phyloP scores from a whole-genome alignment of 2,888 invertebrate genomes.

The Eubasilissa splendida region DNA sequence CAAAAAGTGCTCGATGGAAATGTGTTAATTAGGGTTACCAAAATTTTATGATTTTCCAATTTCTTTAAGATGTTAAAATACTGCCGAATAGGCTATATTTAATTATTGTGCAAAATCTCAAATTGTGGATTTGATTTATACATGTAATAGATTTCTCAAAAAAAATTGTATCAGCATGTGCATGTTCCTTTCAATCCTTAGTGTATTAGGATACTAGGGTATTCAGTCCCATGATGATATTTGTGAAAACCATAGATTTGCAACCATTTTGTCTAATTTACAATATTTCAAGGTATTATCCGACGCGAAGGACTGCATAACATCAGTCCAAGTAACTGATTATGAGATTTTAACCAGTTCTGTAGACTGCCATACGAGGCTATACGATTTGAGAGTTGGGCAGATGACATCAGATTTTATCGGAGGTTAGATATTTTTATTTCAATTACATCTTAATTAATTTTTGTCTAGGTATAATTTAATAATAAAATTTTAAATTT shows the following conservation, averaged over 20 bases:
- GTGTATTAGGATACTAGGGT: too few species aligned
- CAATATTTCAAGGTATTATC: constrained; percentile 75
- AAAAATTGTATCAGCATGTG: too few species aligned
- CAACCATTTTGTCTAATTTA: not conserved
- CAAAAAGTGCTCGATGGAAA: too few species aligned
- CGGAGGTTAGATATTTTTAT: constrained; percentile 73
- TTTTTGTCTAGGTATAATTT: not conserved
- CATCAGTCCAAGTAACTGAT: constrained; percentile 84
- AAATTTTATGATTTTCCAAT: too few species aligned
- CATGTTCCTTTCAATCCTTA: too few species aligned
- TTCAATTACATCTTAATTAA: not conserved
- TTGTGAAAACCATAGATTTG: not conserved
- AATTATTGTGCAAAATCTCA: too few species aligned
- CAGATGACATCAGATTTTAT: constrained; percentile 87
- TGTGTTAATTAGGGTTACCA: too few species aligned
- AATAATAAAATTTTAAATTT: constrained; percentile 48
- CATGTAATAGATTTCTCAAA: too few species aligned
- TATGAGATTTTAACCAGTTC: constrained; percentile 93
- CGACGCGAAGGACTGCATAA: constrained; percentile 95
- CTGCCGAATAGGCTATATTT: too few species aligned
- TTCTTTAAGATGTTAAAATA: too few species aligned
- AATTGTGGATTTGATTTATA: too few species aligned
- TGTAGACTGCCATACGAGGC: constrained; percentile 88
- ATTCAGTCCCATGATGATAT: not conserved
- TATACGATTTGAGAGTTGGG: constrained; percentile 94